Percentiles rank a stretch among this genome's conserved stretches.
phyloP scores from a whole-genome alignment of 2,888 invertebrate genomes.

The Apodemia hepburni region DNA sequence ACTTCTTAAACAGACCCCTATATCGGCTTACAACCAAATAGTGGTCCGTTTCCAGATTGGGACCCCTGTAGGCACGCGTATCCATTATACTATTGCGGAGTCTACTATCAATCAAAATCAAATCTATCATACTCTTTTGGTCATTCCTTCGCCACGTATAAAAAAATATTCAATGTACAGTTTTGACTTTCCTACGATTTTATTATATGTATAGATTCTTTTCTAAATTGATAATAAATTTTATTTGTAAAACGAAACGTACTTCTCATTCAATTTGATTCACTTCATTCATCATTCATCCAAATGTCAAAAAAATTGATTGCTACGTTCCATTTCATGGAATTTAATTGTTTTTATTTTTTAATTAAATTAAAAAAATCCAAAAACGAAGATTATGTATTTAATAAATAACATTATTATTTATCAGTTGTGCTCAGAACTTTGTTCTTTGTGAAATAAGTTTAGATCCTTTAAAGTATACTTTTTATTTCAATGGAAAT shows the following conservation, averaged over 20 bases:
- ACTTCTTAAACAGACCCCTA: too few relatives aligned
- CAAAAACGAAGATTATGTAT: neutral
- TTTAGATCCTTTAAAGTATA: neutral
- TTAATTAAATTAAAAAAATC: neutral
- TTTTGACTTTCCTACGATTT: too few relatives aligned
- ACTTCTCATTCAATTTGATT: neutral
- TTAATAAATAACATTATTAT: neutral
- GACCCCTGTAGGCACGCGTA: too few relatives aligned
- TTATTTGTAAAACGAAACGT: neutral
- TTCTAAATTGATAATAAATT: too few relatives aligned
- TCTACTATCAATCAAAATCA: too few relatives aligned
- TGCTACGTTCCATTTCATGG: conserved; percentile 14
- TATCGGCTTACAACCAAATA: too few relatives aligned
- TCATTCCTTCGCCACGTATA: too few relatives aligned
- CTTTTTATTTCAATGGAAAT: neutral
- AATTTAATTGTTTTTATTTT: neutral
- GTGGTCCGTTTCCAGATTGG: too few relatives aligned
- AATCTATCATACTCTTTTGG: too few relatives aligned
- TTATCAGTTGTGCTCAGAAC: neutral
- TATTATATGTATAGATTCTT: too few relatives aligned
- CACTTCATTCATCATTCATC: neutral
- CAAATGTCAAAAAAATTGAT: conserved; percentile 14
- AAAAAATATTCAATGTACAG: too few relatives aligned
- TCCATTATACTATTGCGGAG: too few relatives aligned
- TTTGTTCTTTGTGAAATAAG: neutral